Evolutionary conservation across 2,113 vertebrate species (phyloP).

Genomic region (Colius striatus): DNA sequence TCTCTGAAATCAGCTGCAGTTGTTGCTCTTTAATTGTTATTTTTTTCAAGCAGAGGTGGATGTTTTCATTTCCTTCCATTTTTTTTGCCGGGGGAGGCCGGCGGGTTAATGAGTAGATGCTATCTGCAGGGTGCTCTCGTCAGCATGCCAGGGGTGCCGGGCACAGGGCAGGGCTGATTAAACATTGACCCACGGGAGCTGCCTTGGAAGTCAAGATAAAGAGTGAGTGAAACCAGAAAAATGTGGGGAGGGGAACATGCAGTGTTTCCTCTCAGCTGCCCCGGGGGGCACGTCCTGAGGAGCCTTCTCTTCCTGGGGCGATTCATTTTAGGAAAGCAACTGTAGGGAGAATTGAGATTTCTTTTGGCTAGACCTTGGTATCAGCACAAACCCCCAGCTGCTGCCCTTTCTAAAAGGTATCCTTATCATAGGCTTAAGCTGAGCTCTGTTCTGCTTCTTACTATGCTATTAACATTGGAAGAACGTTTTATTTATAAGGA

Average conservation of each 20-base stretch:
- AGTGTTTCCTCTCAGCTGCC: background rate
- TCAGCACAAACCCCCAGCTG: background rate
- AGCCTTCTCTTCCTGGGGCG: background rate
- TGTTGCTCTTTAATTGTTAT: background rate
- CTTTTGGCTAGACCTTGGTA: background rate
- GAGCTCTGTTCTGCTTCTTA: background rate
- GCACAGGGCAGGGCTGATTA: constrained; percentile 26
- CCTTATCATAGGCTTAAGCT: background rate
- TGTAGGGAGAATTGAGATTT: background rate
- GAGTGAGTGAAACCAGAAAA: background rate
- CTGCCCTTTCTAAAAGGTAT: background rate
- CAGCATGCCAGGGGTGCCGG: background rate
- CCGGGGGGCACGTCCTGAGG: rapidly evolving
- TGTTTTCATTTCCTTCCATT: background rate
- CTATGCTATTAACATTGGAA: background rate
- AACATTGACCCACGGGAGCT: constrained; percentile 1
- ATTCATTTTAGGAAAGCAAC: background rate
- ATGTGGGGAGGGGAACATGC: background rate
- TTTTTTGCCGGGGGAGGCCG: background rate
- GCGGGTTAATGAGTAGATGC: background rate
- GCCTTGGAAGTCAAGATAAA: background rate
- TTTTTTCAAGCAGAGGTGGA: background rate
- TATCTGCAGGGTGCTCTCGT: background rate
- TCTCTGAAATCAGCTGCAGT: rapidly evolving
- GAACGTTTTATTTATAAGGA: background rate